Base-by-base conservation (phyloP, 2,797 vertebrate genomes). In the Danio albolineatus region DNA sequence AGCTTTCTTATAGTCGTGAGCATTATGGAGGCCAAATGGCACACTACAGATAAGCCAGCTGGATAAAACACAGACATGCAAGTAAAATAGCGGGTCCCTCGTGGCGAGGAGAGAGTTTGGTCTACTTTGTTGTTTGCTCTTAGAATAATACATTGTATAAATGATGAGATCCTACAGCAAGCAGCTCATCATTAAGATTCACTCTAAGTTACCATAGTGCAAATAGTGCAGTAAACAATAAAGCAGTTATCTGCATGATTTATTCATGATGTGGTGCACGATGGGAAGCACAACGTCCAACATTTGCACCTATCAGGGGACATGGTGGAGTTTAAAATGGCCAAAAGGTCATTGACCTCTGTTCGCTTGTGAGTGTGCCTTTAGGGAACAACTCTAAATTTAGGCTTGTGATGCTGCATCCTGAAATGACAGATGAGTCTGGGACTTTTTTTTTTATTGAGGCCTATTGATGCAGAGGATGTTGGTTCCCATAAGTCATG, bases 381-480 rank as follows among this genome's bases (percentile, higher is more conserved):
- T 71, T 19, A 43, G 38, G 49, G 13, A 12, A 21, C n/a, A 44
- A 53, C 48, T 39, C 16, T 51, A 51, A 10, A 69, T 69, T 48
- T 66, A 67, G 44, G 13, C 19, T 2, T 48, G 66, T 38, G 9
- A 39, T 39, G n/a, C 8, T 49, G 28, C 21, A n/a, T 53, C 16
- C 36, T 53, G 46, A 19, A 46, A 28, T 41, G 21, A 14, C 21
- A 51, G 21, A 51, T 51, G 43, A 13, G 62, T 19, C 14, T 28
- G 43, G 43, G 2, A 21, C 8, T 51, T 57, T 76, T 44, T 28
- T 28, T 28, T 28, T 41, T 44, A 12, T 76, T 66, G 39, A 44
- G 61, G n/a, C 17, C 44, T 36, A 61, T 72, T 70, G 57, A 79
- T 17, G 1, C 56, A 17, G 38, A 7, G 39, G 48, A 54, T 71